Evolutionary conservation across 2,113 vertebrate species (phyloP).

Genomic region (Trichomycterus rosablanca): DNA sequence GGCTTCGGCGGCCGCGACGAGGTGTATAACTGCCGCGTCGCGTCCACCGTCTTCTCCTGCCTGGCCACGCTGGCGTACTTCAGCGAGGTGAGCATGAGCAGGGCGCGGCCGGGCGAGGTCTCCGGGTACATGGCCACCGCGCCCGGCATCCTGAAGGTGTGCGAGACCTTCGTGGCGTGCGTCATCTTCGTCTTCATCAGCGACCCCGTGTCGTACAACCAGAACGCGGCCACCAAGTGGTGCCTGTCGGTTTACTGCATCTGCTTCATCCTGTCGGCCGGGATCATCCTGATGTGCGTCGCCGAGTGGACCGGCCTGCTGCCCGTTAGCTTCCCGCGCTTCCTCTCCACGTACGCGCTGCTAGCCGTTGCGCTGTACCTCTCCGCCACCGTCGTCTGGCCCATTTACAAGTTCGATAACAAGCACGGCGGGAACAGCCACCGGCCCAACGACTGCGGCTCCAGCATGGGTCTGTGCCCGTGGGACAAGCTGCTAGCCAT

Average conservation of each 20-base stretch:
- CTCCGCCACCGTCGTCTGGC: slow-evolving; percentile 79
- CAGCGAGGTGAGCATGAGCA: slow-evolving; percentile 77
- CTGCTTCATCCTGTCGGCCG: slow-evolving; percentile 81
- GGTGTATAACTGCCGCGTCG: slow-evolving; percentile 62
- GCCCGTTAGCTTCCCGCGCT: slow-evolving; percentile 76
- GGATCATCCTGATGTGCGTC: slow-evolving; percentile 77
- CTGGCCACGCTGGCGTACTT: slow-evolving; percentile 76
- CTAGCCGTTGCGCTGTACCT: slow-evolving; percentile 77
- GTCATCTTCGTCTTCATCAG: slow-evolving; percentile 83
- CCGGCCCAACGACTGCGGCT: slow-evolving; percentile 26
- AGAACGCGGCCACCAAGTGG: slow-evolving; percentile 62
- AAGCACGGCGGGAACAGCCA: slow-evolving; percentile 43
- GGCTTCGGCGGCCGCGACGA: background rate
- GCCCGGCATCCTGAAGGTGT: slow-evolving; percentile 82
- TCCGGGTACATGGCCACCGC: slow-evolving; percentile 86
- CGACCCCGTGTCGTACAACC: slow-evolving; percentile 59
- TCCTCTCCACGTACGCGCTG: slow-evolving; percentile 75
- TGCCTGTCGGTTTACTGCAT: slow-evolving; percentile 83
- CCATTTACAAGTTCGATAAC: slow-evolving; percentile 77
- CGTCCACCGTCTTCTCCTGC: slow-evolving; percentile 76
- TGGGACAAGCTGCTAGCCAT: slow-evolving; percentile 77
- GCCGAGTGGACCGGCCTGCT: slow-evolving; percentile 79
- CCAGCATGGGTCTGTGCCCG: background rate
- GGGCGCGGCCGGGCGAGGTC: slow-evolving; percentile 77
- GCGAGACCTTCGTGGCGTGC: slow-evolving; percentile 84